Evolutionary conservation across 2,888 invertebrate genomes (phyloP).

Genomic region (Cyrtodaria siliqua): DNA sequence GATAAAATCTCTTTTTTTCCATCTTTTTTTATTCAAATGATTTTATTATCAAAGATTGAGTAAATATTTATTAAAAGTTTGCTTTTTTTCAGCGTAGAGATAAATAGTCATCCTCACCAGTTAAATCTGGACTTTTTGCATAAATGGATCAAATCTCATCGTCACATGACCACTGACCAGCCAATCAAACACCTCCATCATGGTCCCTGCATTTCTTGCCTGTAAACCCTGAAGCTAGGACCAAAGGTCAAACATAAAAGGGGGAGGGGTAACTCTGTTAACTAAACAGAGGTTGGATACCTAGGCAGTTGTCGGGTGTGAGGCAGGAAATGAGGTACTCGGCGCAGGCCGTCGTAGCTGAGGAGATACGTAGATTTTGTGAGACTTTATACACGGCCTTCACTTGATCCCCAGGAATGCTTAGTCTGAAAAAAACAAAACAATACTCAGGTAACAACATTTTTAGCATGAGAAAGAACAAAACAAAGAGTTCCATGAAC

Average conservation of each 20-base stretch:
- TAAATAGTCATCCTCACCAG: conserved; percentile 27
- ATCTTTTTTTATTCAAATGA: too few relatives aligned
- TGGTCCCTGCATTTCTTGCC: conserved; percentile 23
- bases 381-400: conserved; percentile 94
- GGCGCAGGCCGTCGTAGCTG: conserved; percentile 91
- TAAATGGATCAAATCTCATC: too few relatives aligned
- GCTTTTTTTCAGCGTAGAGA: too few relatives aligned
- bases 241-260: conserved; percentile 62
- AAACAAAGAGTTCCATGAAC: too few relatives aligned
- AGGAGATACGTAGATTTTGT: conserved; percentile 91
- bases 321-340: conserved; percentile 90
- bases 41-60: too few relatives aligned
- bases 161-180: conserved; percentile 27
- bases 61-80: too few relatives aligned
- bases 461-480: too few relatives aligned
- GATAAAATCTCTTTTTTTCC: too few relatives aligned
- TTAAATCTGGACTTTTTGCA: conserved; percentile 15
- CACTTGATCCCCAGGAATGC: conserved; percentile 88
- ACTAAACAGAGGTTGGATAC: conserved; percentile 73
- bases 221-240: conserved; percentile 56
- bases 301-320: conserved; percentile 87
- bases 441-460: too few relatives aligned
- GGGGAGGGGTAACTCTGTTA: conserved; percentile 59
- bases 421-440: conserved; percentile 87
- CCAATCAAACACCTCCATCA: conserved; percentile 34